Evolutionary conservation across 1,140 invertebrate species (phyloP), one percentile per base, ranked within the genome.

Genomic region (Heterodera schachtii): DNA sequence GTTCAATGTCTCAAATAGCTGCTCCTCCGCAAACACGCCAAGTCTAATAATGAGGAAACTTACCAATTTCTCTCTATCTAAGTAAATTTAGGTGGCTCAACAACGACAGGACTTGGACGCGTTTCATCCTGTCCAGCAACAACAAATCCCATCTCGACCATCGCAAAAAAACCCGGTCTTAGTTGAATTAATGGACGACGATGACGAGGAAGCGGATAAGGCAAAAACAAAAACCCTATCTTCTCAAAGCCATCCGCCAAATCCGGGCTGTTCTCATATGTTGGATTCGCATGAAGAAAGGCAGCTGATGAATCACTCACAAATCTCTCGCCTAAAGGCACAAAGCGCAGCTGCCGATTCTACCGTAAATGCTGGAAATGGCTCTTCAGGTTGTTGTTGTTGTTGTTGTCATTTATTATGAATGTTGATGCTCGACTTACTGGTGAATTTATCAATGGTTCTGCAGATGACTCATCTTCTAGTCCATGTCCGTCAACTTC

Each of bases 301-400:
- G 16, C 11, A 13, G 16, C 57, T 19, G 16, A 5, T 64, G 57
- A 11, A 64, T 19, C 57, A 64, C 16, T 19, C 57, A 19, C 57
- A 64, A 19, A 16, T 64, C 57, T 64, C 57, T 76, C 74, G 49
- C 6, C 44, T 69, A n/a, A 78, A 78, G 49, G 64, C 76, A 13
- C 76, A 78, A 47, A 78, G 76, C 3, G 76, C 44, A 19, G 76
- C 76, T 41, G 76, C 76, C 44, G 76, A 78, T 49, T 78, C 76
- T 3, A 78, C 76, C 46, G 76, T 78, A 19, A 71, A 71, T 46
- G 69, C 69, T 41, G 69, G 69, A 41, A 46, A 46, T 19, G 69
- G 69, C 13, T 19, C 44, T 43, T 31, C 69, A 46, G 69, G 69
- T 71, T 31, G 31, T n/a, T n/a, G n/a, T 71, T 41, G 16, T 11